Conservation (phyloP, 2,113 vertebrate genomes). For the Chaetodon trifascialis region DNA sequence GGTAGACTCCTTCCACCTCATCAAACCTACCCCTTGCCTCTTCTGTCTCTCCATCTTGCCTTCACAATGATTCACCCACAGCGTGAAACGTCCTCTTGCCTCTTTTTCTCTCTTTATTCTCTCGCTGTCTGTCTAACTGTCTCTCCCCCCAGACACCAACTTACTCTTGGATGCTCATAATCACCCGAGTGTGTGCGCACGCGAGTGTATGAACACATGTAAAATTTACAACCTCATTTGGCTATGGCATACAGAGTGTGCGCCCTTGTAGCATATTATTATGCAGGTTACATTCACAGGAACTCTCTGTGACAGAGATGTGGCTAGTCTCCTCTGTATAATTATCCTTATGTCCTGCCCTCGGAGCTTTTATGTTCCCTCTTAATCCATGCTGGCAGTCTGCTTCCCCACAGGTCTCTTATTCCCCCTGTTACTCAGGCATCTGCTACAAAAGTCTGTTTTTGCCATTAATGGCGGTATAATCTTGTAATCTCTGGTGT, state of each 20-base stretch:
- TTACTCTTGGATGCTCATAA: neutral
- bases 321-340: conserved; percentile 44
- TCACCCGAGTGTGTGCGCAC: neutral
- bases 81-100: conserved; percentile 37
- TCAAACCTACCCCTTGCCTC: conserved; percentile 65
- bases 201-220: conserved; percentile 24
- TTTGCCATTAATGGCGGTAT: conserved; percentile 13
- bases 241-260: neutral
- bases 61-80: conserved; percentile 57
- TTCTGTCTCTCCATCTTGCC: conserved; percentile 59
- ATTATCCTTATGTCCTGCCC: conserved; percentile 53
- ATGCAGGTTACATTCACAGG: conserved; percentile 29
- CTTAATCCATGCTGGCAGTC: conserved; percentile 51
- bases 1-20: conserved; percentile 76
- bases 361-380: conserved; percentile 45
- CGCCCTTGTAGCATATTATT: conserved; percentile 30
- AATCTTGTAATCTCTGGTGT: conserved; percentile 25
- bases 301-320: conserved; percentile 42
- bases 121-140: neutral
- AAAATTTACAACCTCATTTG: conserved; percentile 39
- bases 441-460: conserved; percentile 41
- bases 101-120: conserved; percentile 27
- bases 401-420: conserved; percentile 31
- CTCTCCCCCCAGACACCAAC: neutral
- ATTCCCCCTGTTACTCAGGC: conserved; percentile 1